phyloP scores from a whole-genome alignment of 92 coral and sea anemone species.

The Zoanthus sociatus region DNA sequence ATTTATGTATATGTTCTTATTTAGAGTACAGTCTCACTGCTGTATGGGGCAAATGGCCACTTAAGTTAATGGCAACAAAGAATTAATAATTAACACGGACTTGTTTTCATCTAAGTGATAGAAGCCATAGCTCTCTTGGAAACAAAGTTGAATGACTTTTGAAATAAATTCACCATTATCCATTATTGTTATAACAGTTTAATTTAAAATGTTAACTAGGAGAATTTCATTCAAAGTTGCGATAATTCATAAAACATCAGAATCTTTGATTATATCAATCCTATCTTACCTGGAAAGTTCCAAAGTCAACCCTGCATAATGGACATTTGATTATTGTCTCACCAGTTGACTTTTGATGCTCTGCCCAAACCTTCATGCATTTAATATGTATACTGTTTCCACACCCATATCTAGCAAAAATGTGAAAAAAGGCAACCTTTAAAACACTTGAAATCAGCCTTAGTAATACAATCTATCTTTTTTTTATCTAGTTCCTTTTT shows the following conservation, averaged over 20 bases:
- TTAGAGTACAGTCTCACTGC: no score
- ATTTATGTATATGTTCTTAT: no score
- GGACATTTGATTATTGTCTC: slow-evolving; percentile 95
- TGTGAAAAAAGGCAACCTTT: not conserved
- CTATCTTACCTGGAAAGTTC: slow-evolving; percentile 87
- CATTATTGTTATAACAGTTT: no score
- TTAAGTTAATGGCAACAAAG: no score
- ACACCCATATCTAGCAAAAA: slow-evolving; percentile 80
- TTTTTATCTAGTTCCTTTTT: no score
- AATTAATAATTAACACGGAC: no score
- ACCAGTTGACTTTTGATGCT: slow-evolving; percentile 95
- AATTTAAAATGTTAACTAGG: no score
- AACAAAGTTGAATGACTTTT: not conserved
- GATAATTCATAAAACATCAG: not conserved
- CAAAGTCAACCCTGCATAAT: slow-evolving; percentile 97
- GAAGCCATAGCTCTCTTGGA: not conserved
- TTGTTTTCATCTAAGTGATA: no score
- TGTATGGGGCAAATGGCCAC: no score
- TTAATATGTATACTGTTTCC: slow-evolving; percentile 94
- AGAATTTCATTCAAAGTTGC: not conserved
- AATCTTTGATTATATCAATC: not conserved
- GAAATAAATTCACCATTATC: not conserved
- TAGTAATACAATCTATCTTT: no score
- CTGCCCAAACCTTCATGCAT: slow-evolving; percentile 99
- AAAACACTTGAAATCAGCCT: not conserved